phyloP scores from a whole-genome alignment of 53 echinoderm and acorn worm genomes.

The Pentamera pediparva region DNA sequence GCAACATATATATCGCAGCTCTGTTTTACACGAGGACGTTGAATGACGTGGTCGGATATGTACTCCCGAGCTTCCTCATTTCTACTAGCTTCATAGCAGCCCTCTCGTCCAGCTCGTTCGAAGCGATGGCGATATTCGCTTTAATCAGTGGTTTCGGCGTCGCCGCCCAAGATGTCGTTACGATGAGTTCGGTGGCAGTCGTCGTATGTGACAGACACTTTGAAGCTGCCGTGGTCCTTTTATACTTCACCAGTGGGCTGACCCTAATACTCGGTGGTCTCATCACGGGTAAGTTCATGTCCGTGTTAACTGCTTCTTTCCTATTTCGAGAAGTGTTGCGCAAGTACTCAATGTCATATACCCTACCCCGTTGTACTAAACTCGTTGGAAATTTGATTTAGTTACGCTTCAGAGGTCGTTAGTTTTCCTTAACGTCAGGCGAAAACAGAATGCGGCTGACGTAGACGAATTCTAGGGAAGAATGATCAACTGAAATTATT shows the following conservation, averaged over 20 bases:
- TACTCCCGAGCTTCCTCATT: background rate
- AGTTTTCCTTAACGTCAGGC: too few relatives aligned
- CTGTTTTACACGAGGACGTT: background rate
- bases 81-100: background rate
- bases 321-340: background rate
- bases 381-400: too few relatives aligned
- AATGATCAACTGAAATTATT: too few relatives aligned
- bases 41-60: background rate
- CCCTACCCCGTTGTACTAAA: background rate
- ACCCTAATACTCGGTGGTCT: background rate
- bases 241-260: background rate
- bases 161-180: background rate
- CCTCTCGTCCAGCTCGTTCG: background rate
- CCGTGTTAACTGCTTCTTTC: background rate
- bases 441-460: background rate
- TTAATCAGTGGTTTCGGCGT: background rate
- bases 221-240: background rate
- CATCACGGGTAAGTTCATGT: background rate
- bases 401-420: too few relatives aligned
- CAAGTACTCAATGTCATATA: background rate
- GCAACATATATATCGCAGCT: background rate
- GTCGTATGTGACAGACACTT: background rate
- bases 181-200: background rate
- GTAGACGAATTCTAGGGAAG: background rate
- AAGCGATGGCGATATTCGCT: background rate